Conservation (phyloP, 2,888 invertebrate genomes). For the Emmelina monodactyla region DNA sequence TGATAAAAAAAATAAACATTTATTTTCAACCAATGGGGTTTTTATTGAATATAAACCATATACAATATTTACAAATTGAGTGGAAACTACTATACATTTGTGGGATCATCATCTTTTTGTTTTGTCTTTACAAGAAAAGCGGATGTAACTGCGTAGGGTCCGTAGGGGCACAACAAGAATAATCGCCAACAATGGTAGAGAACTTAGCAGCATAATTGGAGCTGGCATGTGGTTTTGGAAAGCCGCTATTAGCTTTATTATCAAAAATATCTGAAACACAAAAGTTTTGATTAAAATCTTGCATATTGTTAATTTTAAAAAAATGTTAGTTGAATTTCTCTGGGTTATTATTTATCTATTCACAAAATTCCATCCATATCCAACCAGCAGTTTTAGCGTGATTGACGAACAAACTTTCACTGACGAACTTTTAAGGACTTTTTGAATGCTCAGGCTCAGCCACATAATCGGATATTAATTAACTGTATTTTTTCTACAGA, state of each 20-base stretch:
- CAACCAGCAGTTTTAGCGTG: no score
- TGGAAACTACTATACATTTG: no score
- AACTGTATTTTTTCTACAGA: no score
- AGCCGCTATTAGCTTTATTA: slow-evolving; percentile 24
- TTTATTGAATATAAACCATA: slow-evolving; percentile 16
- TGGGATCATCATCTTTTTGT: not conserved
- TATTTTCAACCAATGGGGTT: slow-evolving; percentile 49
- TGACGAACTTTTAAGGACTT: no score
- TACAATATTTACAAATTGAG: not conserved
- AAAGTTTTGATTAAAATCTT: not conserved
- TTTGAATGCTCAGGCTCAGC: no score
- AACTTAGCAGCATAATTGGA: slow-evolving; percentile 21
- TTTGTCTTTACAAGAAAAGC: no score
- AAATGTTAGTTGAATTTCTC: no score
- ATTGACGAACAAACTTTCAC: no score
- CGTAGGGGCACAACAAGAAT: slow-evolving; percentile 32
- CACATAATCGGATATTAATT: no score
- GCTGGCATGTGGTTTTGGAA: slow-evolving; percentile 28
- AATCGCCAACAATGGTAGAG: slow-evolving; percentile 25
- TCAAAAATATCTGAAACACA: slow-evolving; percentile 25
- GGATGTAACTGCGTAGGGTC: slow-evolving; percentile 32
- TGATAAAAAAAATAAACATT: slow-evolving; percentile 62
- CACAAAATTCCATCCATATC: no score
- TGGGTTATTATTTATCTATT: no score
- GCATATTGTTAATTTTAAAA: no score